Evolutionary conservation across 2,888 invertebrate species (phyloP), one percentile per base, ranked within the genome.

Genomic region (Calliphora vomitoria): DNA sequence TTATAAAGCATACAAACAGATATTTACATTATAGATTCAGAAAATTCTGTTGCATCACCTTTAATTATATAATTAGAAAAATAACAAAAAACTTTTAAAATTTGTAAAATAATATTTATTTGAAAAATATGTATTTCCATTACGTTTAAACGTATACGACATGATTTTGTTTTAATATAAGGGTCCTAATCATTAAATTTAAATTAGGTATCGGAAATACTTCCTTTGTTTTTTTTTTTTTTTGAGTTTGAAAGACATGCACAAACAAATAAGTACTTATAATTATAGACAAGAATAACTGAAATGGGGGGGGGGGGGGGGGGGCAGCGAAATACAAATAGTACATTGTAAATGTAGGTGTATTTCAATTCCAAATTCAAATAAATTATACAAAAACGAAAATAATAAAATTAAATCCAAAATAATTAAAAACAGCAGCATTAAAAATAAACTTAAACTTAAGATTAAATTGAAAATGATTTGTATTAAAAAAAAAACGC

Each of bases 221-320:
- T 60, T 72, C 8, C 15, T 41, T 18, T 47, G 38, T 8, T 38
- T 62, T 8, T 69, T 71, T 55, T 8, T 38, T 62, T 2, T 50
- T 55, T 38, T 35, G 41, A 13, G 1, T 60, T 75, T 35, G 8
- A 62, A 69, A 76, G 69, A 85, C 85, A 76, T 64, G 85, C 80
- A 85, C 80, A 81, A 81, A 85, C 80, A 81, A 68, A 53, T 62
- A 81, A 68, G 44, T 62, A 76, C 75, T 81, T 81, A 76, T 44
- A 74, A 35, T 50, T 50, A 25, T 72, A 72, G 44, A 4, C 13
- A 58, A 62, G 44, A 55, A 78, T 0, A 66, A 78, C 20, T 58
- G 35, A 83, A 38, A 8, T 62, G 4, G 3, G 6, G 20, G 20
- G 1, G 5, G n/a, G n/a, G n/a, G 4, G 3, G 6, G 4, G 3